Evolutionary conservation across 30 jellyfish, hydroid and myxozoan genomes (phyloP), one percentile per base, ranked within the genome.

Genomic region (Aurelia sp.): DNA sequence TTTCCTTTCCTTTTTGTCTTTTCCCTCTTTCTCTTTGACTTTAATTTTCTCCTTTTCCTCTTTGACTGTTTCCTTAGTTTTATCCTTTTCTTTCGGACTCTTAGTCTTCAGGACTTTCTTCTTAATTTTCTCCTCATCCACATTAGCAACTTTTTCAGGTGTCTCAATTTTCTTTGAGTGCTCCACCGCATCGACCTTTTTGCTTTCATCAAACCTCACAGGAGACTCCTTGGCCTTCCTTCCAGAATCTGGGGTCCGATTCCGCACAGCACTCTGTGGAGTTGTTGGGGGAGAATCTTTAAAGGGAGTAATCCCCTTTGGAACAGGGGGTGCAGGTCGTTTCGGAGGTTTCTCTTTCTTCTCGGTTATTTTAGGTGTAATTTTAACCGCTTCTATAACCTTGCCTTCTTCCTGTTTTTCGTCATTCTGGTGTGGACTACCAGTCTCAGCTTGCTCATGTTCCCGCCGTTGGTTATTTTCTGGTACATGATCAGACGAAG

Each of bases 251-350:
- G 69, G 69, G 33, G 33, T 8, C 30, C 3, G 13, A 6, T 11
- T 21, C 11, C 11, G 33, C 69, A 12, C 69, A 6, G 11, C 69
- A 21, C 33, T 7, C 35, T 35, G 58, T 16, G 77, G 77, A 58
- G 77, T 22, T 4, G 77, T 5, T 6, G 20, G 77, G 22, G 51
- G 47, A 6, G 67, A 6, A 37, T 84, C 93, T 50, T 67, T 84
- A 62, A 50, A 84, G 20, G 93, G 87, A 11, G 33, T 27, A 4
- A 72, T 51, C 76, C 87, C 93, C 50, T 61, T 84, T 16, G 93
- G 87, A 19, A 71, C 82, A 37, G 93, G 93, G 18, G 93, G 86
- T 69, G 87, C 87, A 4, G 93, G 87, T 63, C 87, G 73, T 73
- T 84, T 84, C 0, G 93, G 86, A 18, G 93, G 86, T 64, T 63